phyloP scores from a whole-genome alignment of 2,888 invertebrate genomes.

The Latrodectus hesperus region DNA sequence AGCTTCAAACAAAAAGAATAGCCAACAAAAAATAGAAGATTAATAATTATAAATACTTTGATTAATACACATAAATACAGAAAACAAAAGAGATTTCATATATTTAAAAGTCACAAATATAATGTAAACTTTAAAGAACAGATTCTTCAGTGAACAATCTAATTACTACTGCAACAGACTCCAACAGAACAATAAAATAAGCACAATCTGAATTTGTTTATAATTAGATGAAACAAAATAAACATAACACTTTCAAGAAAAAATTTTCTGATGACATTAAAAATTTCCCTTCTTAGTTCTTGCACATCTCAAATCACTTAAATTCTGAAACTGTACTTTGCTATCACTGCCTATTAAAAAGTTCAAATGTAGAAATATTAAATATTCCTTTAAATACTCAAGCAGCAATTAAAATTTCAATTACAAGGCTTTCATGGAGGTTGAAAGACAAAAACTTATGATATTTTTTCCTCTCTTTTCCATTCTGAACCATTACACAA shows the following conservation, averaged over 20 bases:
- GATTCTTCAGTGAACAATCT: no score
- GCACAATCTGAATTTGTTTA: no score
- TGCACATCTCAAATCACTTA: background rate
- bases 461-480: slow-evolving; percentile 16
- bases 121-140: no score
- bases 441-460: slow-evolving; percentile 54
- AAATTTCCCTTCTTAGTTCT: background rate
- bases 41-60: slow-evolving; percentile 17
- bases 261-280: background rate
- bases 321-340: background rate
- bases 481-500: slow-evolving; percentile 57
- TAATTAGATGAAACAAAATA: no score
- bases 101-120: background rate
- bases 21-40: background rate
- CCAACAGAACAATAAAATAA: no score
- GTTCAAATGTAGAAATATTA: background rate
- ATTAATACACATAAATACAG: background rate
- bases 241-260: no score
- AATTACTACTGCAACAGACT: no score
- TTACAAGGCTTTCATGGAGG: slow-evolving; percentile 49
- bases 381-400: background rate
- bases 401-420: background rate
- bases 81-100: background rate
- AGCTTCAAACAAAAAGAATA: background rate
- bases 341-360: background rate